A percentile compares a stretch with the other conserved stretches of the same genome.
Conservation (phyloP, 2,113 vertebrate species). For the Amphilophus citrinellus region DNA sequence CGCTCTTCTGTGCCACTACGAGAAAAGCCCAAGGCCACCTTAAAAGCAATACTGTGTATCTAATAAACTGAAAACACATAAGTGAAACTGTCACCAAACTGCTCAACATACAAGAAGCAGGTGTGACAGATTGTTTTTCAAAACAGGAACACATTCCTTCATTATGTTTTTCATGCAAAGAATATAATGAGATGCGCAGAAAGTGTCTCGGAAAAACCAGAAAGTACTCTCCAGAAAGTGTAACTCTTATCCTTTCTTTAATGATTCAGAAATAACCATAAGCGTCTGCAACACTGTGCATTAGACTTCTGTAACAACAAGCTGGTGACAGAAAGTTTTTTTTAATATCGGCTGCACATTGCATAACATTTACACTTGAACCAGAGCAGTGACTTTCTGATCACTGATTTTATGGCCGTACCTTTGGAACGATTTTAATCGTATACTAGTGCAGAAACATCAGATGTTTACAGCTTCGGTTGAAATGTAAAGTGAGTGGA, state of each 20-base stretch:
- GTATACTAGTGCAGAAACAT: not conserved
- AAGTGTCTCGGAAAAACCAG: not conserved
- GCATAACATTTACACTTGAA: not conserved
- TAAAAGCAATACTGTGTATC: not conserved
- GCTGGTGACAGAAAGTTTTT: not conserved
- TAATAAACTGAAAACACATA: not conserved
- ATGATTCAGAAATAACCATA: not conserved
- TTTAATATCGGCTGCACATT: not conserved
- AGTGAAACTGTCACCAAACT: conserved; percentile 14
- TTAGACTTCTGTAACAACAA: not conserved
- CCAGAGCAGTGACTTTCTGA: not conserved
- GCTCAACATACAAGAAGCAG: not conserved
- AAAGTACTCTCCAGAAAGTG: not conserved
- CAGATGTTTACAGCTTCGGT: not conserved
- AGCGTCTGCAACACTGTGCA: not conserved
- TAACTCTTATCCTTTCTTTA: not conserved
- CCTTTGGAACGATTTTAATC: not conserved
- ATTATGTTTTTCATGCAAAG: not conserved
- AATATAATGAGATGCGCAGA: not conserved
- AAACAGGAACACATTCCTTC: not conserved
- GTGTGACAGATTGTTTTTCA: not conserved
- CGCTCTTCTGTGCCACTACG: not conserved
- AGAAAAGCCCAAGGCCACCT: not conserved
- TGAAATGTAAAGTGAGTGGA: not conserved
- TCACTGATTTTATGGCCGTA: not conserved